Conservation (phyloP, 2,797 vertebrate genomes). For the Pantherophis vulpinus region DNA sequence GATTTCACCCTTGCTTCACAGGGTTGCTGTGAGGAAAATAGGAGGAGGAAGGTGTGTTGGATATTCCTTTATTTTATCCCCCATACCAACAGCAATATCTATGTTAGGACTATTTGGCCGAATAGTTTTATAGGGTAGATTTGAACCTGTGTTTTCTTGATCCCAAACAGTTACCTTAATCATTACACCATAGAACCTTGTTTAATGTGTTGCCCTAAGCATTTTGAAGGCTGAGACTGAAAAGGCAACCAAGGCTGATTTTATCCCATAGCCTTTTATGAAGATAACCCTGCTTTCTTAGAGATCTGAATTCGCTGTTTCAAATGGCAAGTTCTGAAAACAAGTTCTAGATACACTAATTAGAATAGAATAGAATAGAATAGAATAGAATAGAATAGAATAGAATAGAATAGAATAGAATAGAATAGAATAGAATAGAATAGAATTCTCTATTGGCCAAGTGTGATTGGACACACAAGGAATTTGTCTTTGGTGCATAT, state of each 20-base stretch:
- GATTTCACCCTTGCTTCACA: too few relatives aligned
- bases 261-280: not conserved
- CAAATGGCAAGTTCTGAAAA: not conserved
- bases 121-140: not conserved
- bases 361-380: too few relatives aligned
- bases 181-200: not conserved
- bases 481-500: too few relatives aligned
- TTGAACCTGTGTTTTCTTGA: not conserved
- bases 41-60: not conserved
- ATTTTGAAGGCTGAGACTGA: not conserved
- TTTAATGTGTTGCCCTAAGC: not conserved
- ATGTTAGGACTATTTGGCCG: not conserved
- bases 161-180: not conserved
- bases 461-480: too few relatives aligned
- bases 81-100: not conserved
- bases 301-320: not conserved
- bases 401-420: too few relatives aligned
- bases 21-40: not conserved
- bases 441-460: too few relatives aligned
- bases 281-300: not conserved
- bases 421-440: too few relatives aligned
- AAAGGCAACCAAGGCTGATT: not conserved
- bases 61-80: not conserved
- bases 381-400: too few relatives aligned
- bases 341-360: not conserved